A percentile compares a stretch with the other conserved stretches of the same genome.
phyloP scores from a whole-genome alignment of 2,888 invertebrate genomes.

The Tillus elongatus region DNA sequence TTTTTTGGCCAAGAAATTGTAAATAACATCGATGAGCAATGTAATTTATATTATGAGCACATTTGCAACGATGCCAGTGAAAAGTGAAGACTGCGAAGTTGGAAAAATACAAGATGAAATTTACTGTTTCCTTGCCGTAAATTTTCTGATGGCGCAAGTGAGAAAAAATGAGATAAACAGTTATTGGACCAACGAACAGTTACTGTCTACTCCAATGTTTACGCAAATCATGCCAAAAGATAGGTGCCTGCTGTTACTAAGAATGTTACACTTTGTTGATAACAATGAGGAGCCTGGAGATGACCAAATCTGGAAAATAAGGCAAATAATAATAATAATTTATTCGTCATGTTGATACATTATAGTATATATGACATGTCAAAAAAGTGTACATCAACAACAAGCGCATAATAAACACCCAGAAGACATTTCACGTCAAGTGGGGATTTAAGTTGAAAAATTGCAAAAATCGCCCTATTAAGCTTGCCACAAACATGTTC shows the following conservation, averaged over 20 bases:
- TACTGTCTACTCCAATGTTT: conserved; percentile 15
- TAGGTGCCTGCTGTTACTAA: conserved; percentile 18
- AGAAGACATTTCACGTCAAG: too few species aligned
- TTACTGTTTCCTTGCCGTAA: conserved; percentile 10
- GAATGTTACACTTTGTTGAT: conserved; percentile 22
- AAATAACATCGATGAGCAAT: neutral
- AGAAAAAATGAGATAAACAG: conserved; percentile 7
- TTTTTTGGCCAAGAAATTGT: neutral
- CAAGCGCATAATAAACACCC: too few species aligned
- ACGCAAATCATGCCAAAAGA: conserved; percentile 18
- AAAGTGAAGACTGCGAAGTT: neutral
- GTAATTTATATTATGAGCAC: neutral
- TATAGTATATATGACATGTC: too few species aligned
- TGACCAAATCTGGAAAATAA: conserved; percentile 21
- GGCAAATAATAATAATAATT: too few species aligned
- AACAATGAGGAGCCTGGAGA: conserved; percentile 13
- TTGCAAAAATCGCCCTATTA: too few species aligned
- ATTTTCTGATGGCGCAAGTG: conserved; percentile 9
- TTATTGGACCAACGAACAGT: conserved; percentile 9
- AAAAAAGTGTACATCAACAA: too few species aligned
- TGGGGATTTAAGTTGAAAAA: too few species aligned
- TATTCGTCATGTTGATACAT: too few species aligned
- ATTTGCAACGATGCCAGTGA: neutral
- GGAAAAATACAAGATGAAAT: conserved; percentile 8
- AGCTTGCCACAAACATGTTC: too few species aligned